These are phyloP conservation scores for Acrossocheilus fasciatus DNA, from an alignment of 2,797 vertebrate species.

Conservation along the genomic window DNA sequence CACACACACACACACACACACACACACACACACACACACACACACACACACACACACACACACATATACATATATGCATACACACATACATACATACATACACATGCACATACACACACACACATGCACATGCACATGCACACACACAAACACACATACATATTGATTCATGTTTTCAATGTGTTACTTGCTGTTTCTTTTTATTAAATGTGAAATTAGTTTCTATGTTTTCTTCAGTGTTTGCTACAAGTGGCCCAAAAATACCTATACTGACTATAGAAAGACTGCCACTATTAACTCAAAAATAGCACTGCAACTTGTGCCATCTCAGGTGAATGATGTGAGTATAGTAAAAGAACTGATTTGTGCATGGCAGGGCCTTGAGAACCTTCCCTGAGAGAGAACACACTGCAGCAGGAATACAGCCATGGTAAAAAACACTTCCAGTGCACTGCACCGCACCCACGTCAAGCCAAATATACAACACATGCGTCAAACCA, in stretches of 20 bases:
- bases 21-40: no score
- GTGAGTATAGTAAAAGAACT: neutral
- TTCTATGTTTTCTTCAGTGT: neutral
- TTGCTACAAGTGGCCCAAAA: neutral
- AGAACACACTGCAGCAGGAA: conserved; percentile 39
- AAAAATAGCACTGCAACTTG: neutral
- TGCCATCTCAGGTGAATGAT: neutral
- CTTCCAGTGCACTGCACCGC: neutral
- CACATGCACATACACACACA: no score
- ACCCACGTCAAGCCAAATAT: conserved; percentile 36
- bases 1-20: no score
- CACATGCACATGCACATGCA: no score
- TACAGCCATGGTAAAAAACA: conserved; percentile 27
- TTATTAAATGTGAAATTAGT: neutral
- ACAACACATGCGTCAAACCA: conserved; percentile 23
- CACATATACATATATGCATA: no score
- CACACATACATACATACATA: no score
- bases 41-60: no score
- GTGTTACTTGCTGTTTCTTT: neutral
- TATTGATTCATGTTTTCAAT: neutral
- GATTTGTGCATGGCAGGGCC: conserved; percentile 19
- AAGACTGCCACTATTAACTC: neutral
- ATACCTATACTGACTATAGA: neutral
- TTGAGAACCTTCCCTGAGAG: conserved; percentile 34
- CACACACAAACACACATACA: no score